phyloP scores from a whole-genome alignment of 2,113 vertebrate species.

The Poecilia latipinna region DNA sequence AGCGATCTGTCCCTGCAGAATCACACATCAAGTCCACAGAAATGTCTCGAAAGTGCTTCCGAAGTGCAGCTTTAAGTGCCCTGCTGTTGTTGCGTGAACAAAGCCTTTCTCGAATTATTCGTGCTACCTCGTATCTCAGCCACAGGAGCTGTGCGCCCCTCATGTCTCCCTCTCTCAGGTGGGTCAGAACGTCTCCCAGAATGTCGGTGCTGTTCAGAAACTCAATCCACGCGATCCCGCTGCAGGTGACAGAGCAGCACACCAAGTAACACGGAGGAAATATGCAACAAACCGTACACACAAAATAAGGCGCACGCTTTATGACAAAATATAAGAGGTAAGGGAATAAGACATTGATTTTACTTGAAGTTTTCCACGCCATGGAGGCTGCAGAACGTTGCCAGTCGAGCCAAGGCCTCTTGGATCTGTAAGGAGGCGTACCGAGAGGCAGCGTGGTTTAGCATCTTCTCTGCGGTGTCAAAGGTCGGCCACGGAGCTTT shows the following conservation, averaged over 20 bases:
- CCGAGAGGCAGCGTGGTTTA: conserved; percentile 82
- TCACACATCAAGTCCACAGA: not conserved
- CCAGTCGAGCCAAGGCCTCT: conserved; percentile 88
- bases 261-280: conserved; percentile 2
- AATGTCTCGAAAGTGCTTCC: not conserved
- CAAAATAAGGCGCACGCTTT: not conserved
- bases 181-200: conserved; percentile 82
- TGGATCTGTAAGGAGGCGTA: conserved; percentile 83
- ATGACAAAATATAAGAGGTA: not conserved
- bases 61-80: not conserved
- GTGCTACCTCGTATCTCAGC: conserved; percentile 91
- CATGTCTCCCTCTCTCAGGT: conserved; percentile 86
- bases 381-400: conserved; percentile 91
- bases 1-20: conserved; percentile 87
- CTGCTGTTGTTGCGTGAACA: not conserved
- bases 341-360: not conserved
- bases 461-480: conserved; percentile 90
- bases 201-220: conserved; percentile 89
- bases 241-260: conserved; percentile 51
- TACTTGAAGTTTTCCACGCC: conserved; percentile 90
- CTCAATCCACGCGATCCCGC: conserved; percentile 91
- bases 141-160: conserved; percentile 91
- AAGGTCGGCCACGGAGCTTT: conserved; percentile 92
- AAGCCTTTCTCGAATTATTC: not conserved
- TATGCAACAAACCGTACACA: not conserved